Evolutionary conservation across 1,140 invertebrate genomes (phyloP).

Genomic region (Ceratosolen fusciceps): DNA sequence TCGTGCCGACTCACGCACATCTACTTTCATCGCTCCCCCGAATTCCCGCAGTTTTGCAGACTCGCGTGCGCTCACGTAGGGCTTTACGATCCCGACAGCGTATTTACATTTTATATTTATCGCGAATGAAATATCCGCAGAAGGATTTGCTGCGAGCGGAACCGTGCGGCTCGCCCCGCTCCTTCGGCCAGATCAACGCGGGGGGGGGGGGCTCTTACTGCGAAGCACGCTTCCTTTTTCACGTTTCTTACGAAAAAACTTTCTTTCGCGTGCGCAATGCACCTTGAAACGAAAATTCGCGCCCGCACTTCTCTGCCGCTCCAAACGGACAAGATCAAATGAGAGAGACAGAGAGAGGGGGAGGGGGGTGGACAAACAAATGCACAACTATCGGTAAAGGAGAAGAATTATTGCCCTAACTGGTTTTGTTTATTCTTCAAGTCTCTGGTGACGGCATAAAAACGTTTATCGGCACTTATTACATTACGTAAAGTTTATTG

Average conservation of each 20-base stretch:
- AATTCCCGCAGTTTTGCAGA: background rate
- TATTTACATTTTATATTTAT: slow-evolving; percentile 67
- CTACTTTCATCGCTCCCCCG: slow-evolving; percentile 38
- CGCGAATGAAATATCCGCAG: slow-evolving; percentile 53
- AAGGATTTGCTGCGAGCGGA: background rate
- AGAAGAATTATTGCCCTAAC: too few species aligned
- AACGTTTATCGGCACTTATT: too few species aligned
- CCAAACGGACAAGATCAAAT: background rate
- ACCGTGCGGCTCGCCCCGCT: too few species aligned
- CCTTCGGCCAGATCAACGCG: background rate
- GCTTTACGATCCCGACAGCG: slow-evolving; percentile 54
- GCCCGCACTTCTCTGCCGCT: slow-evolving; percentile 2
- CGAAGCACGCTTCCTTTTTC: slow-evolving; percentile 19
- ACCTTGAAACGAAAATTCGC: slow-evolving; percentile 45
- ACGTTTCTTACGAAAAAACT: slow-evolving; percentile 2
- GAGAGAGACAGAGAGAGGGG: too few species aligned
- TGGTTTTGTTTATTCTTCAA: too few species aligned
- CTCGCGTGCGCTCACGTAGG: slow-evolving; percentile 45
- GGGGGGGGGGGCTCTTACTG: slow-evolving; percentile 30
- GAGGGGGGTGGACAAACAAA: background rate
- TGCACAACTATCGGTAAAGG: background rate
- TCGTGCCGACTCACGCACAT: slow-evolving; percentile 21
- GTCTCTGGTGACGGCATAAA: too few species aligned
- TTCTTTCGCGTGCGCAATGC: slow-evolving; percentile 33
- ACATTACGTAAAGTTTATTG: too few species aligned